Evolutionary conservation across 1,140 invertebrate genomes (phyloP), one percentile per base, ranked within the genome.

Genomic region (Lethrus apterus): DNA sequence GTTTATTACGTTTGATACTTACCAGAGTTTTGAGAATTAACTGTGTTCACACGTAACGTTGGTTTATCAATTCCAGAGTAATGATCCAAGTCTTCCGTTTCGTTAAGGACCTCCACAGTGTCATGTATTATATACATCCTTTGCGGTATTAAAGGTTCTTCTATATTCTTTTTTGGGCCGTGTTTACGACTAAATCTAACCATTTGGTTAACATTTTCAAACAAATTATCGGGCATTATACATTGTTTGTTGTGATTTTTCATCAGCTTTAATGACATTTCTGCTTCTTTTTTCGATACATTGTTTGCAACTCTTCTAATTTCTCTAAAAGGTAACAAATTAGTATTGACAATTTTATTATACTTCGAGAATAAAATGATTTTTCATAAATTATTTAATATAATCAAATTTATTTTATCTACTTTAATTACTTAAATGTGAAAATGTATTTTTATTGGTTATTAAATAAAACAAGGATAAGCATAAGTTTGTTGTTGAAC

Each of bases 101-200:
- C 69, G 32, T 83, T 74, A 10, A 72, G 74, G 2, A 86, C 75
- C 51, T 87, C 81, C n/a, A 87, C 73, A 52, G 86, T 87, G 47
- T 88, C 81, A 54, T 85, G 81, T 2, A 83, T 72, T 15, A 86
- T 69, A 44, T 77, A 83, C 9, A 86, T 74, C 14, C 82, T 69
- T 7, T 80, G 71, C 0, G 78, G 69, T n/a, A 76, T 70, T 7
- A 87, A 56, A 0, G 78, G 72, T 63, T 84, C 76, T 1, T 70
- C 44, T 7, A 51, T 11, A 2, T 52, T 21, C 46, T 70, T 71
- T 3, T 61, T 57, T 9, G 52, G 54, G 20, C 71, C 70, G 47
- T 69, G 62, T 10, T 52, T 48, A 7, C 48, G 55, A 15, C 54
- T 48, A 46, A 62, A 69, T 18, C 49, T 50, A 2, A 62, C 50